phyloP scores from a whole-genome alignment of 2,797 vertebrate genomes.

The Thaleichthys pacificus region DNA sequence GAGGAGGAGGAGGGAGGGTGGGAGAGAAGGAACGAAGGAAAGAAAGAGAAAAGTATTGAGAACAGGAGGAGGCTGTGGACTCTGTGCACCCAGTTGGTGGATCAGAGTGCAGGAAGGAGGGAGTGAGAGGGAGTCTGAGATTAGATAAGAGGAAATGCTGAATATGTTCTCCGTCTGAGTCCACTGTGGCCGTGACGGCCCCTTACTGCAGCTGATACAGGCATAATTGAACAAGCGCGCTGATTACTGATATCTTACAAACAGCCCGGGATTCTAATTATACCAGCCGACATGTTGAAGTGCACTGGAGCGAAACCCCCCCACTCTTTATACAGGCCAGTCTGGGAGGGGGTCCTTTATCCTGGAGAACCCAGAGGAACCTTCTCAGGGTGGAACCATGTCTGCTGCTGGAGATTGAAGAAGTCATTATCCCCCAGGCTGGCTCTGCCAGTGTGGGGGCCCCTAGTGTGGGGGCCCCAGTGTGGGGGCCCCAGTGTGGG shows the following conservation, averaged over 20 bases:
- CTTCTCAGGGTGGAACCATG: not conserved
- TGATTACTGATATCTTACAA: constrained; percentile 75
- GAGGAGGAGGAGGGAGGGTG: not conserved
- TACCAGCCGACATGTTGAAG: constrained; percentile 50
- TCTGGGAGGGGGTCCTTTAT: constrained; percentile 6
- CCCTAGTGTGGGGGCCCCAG: too few species aligned
- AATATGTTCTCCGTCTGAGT: constrained; percentile 55
- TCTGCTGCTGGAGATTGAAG: not conserved
- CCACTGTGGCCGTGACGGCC: constrained; percentile 65
- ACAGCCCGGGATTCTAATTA: constrained; percentile 70
- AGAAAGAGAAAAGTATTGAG: too few species aligned
- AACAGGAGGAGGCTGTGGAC: not conserved
- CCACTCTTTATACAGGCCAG: constrained; percentile 21
- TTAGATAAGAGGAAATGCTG: constrained; percentile 82
- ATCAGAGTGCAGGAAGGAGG: constrained; percentile 27
- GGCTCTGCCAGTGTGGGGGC: too few species aligned
- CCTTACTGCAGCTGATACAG: constrained; percentile 71
- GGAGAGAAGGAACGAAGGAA: too few species aligned
- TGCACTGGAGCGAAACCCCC: constrained; percentile 27
- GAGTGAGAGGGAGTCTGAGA: constrained; percentile 45
- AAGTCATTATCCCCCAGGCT: too few species aligned
- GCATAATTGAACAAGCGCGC: constrained; percentile 74
- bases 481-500: too few species aligned
- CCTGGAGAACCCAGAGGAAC: not conserved
- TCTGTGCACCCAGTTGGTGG: constrained; percentile 36